phyloP scores from a whole-genome alignment of 2,113 vertebrate genomes.

The Sebastes schlegelii region DNA sequence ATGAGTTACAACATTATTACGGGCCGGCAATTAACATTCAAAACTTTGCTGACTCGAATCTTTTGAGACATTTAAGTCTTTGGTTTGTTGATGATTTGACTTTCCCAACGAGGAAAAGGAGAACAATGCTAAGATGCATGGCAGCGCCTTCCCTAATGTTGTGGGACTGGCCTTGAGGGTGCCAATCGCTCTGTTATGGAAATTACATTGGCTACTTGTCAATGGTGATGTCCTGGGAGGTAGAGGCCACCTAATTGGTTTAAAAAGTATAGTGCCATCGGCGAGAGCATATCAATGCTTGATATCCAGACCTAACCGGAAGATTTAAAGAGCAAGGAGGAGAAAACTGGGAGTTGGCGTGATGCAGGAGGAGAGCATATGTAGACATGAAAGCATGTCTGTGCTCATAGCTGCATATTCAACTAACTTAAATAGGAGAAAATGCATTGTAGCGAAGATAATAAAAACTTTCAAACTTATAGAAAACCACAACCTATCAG shows the following conservation, averaged over 20 bases:
- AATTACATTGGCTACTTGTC: conserved; percentile 77
- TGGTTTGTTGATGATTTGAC: conserved; percentile 57
- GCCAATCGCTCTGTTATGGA: conserved; percentile 71
- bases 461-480: not conserved
- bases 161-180: conserved; percentile 56
- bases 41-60: conserved; percentile 59
- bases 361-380: not conserved
- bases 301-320: conserved; percentile 23
- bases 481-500: not conserved
- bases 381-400: not conserved
- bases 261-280: conserved; percentile 68
- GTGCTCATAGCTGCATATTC: not conserved
- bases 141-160: conserved; percentile 29
- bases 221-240: conserved; percentile 60
- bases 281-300: conserved; percentile 53
- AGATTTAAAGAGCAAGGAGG: conserved; percentile 42
- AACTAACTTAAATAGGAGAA: not conserved
- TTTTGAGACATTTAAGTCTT: conserved; percentile 46
- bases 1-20: conserved; percentile 57
- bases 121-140: conserved; percentile 53
- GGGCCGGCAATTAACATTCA: conserved; percentile 39
- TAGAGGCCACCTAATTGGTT: conserved; percentile 72
- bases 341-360: conserved; percentile 11
- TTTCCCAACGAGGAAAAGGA: conserved; percentile 55
- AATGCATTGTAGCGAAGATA: not conserved